Conservation (phyloP, 2,888 invertebrate genomes). For the Bombylius major region DNA sequence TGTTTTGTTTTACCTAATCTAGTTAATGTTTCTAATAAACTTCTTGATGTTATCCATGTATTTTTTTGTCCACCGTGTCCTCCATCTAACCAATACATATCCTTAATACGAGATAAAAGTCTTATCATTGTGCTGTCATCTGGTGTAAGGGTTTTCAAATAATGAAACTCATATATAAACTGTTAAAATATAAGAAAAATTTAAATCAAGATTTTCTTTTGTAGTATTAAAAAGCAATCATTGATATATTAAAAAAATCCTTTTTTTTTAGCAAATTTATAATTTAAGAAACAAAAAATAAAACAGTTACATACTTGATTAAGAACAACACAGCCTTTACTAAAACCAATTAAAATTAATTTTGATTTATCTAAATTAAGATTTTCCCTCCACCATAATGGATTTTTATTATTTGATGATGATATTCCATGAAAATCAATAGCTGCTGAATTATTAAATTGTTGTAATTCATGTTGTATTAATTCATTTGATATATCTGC, state of each 20-base stretch:
- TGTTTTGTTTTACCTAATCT: slow-evolving; percentile 43
- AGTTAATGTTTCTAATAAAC: slow-evolving; percentile 58
- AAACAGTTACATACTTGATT: slow-evolving; percentile 52
- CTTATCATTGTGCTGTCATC: slow-evolving; percentile 49
- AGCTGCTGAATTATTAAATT: slow-evolving; percentile 3
- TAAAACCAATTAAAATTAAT: slow-evolving; percentile 66
- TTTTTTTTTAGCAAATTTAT: too few relatives aligned
- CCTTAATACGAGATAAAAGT: slow-evolving; percentile 52
- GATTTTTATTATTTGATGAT: slow-evolving; percentile 24
- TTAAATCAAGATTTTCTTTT: too few relatives aligned
- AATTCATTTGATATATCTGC: slow-evolving; percentile 3
- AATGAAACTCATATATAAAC: slow-evolving; percentile 72
- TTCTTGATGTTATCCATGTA: slow-evolving; percentile 73
- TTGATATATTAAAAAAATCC: too few relatives aligned
- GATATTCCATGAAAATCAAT: slow-evolving; percentile 13
- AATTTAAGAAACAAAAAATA: too few relatives aligned
- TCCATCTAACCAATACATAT: slow-evolving; percentile 84
- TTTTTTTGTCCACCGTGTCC: slow-evolving; percentile 80
- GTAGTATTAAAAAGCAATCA: too few relatives aligned
- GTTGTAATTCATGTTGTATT: slow-evolving; percentile 9
- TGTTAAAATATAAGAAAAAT: slow-evolving; percentile 28
- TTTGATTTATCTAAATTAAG: slow-evolving; percentile 45
- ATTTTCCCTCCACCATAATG: slow-evolving; percentile 47
- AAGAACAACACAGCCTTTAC: slow-evolving; percentile 86
- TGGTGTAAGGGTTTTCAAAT: slow-evolving; percentile 52